These are phyloP conservation scores for Sardina pilchardus DNA, from an alignment of 2,113 vertebrate species.

Conservation along the genomic window DNA sequence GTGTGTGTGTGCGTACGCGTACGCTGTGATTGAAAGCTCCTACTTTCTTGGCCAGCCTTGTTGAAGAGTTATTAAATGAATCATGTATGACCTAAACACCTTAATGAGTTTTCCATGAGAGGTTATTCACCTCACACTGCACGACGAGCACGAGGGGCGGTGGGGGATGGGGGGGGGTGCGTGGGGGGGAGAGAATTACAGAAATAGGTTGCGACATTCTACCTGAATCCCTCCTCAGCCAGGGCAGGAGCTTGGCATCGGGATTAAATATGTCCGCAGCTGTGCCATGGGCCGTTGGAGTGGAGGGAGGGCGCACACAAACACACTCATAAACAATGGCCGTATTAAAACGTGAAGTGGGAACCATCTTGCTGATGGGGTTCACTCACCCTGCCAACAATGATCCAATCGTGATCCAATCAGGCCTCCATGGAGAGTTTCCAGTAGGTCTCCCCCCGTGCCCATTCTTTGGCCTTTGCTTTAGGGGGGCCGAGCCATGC, in stretches of 20 bases:
- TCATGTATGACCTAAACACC: slow-evolving; percentile 27
- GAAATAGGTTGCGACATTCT: background rate
- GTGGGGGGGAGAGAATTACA: background rate
- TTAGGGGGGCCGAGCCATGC: too few relatives aligned
- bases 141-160: background rate
- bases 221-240: slow-evolving; percentile 18
- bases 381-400: slow-evolving; percentile 36
- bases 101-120: slow-evolving; percentile 40
- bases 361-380: slow-evolving; percentile 28
- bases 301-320: background rate
- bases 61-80: slow-evolving; percentile 22
- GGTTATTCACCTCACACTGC: slow-evolving; percentile 31
- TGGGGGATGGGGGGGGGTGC: too few relatives aligned
- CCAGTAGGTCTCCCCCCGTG: background rate
- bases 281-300: slow-evolving; percentile 14
- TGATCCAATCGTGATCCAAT: slow-evolving; percentile 30
- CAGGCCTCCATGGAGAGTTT: background rate
- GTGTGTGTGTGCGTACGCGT: background rate
- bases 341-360: slow-evolving; percentile 31
- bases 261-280: slow-evolving; percentile 39
- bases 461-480: background rate
- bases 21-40: background rate
- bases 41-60: background rate
- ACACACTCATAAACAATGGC: slow-evolving; percentile 41
- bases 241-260: slow-evolving; percentile 20